Evolutionary conservation across 1,140 invertebrate species (phyloP), one percentile per base, ranked within the genome.

Genomic region (Drosophila willistoni): DNA sequence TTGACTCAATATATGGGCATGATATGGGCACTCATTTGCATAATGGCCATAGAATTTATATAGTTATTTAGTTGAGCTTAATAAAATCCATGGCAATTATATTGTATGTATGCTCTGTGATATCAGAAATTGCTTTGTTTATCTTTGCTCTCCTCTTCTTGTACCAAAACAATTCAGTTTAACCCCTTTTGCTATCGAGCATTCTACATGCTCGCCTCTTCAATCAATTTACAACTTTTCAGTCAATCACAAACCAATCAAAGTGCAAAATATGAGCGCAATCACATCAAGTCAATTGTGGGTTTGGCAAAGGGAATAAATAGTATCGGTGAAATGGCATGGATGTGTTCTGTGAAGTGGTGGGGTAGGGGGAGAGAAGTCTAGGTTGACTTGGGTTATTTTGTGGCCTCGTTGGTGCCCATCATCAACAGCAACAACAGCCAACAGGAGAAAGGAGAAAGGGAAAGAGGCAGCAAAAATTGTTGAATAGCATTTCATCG

Each of bases 151-250:
- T 3, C 34, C 34, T 10, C 34, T 9, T 3, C 33, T 3, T 1
- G 9, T 36, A 9, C 34, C 34, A 29, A 29, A 29, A 36, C 34
- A 12, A 36, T 36, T 36, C 34, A 12, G 1, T 36, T 36, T 12
- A 47, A 47, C 14, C 2, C 14, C 5, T 29, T 29, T 29, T 7
- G 29, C 5, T 47, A 17, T 9, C 44, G 5, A 42, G 17, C 4
- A 19, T 9, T 9, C 7, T 14, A 1, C 44, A 29, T 29, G 29
- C 4, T 7, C 44, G 3, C 7, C 44, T 9, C 44, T 51, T 12
- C 69, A 89, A 81, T 83, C 84, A 87, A 89, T 89, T 84, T 78
- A 83, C 68, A 82, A 83, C 76, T 77, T 82, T 82, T 80, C 84
- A 83, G 68, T 83, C 83, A 83, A 83, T 87, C 83, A 72, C 61